Percentiles rank a stretch among this genome's conserved stretches.
phyloP scores from a whole-genome alignment of 2,797 vertebrate species.

The Agapornis canus region DNA sequence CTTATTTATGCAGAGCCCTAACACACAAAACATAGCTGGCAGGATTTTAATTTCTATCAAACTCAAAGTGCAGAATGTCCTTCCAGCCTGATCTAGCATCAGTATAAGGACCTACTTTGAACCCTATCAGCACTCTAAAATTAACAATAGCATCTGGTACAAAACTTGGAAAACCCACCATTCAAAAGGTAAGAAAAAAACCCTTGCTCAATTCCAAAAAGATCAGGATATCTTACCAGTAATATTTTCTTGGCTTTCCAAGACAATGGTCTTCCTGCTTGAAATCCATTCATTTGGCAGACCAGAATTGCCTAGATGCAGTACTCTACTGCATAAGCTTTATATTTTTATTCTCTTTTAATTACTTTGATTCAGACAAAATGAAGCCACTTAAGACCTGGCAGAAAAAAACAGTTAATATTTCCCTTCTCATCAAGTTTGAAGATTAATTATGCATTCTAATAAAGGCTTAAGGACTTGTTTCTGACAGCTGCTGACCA shows the following conservation, averaged over 20 bases:
- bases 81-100: neutral
- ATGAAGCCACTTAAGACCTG: constrained; percentile 49
- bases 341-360: constrained; percentile 57
- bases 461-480: constrained; percentile 40
- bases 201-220: neutral
- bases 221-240: neutral
- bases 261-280: neutral
- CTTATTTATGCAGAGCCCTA: neutral
- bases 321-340: constrained; percentile 24
- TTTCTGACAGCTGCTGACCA: constrained; percentile 53
- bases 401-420: constrained; percentile 59
- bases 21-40: neutral
- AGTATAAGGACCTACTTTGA: neutral
- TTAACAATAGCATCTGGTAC: neutral
- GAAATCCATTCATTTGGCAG: neutral
- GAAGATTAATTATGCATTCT: constrained; percentile 56
- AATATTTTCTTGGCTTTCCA: constrained; percentile 5
- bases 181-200: neutral
- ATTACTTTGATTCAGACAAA: constrained; percentile 66
- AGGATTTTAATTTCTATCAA: neutral
- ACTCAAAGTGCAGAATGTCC: neutral
- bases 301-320: neutral
- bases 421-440: constrained; percentile 40
- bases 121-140: neutral
- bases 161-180: neutral